These are phyloP conservation scores for Pomacea maculata DNA, from an alignment of 1,140 invertebrate genomes.

Conservation along the genomic window DNA sequence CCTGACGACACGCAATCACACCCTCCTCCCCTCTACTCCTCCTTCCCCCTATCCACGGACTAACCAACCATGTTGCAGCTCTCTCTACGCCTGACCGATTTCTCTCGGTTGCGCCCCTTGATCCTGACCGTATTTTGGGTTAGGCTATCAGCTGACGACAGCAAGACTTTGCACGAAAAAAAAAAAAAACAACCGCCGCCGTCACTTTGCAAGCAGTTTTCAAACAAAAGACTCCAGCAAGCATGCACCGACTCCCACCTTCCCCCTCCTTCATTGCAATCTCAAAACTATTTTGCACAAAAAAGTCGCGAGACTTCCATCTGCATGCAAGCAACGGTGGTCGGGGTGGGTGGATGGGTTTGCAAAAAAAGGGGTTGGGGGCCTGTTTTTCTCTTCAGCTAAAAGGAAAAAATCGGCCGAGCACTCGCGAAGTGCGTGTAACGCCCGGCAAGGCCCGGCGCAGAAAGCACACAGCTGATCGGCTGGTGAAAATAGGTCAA, in stretches of 20 bases:
- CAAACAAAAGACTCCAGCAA: neutral
- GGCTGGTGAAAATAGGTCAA: constrained; percentile 33
- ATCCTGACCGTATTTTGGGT: constrained; percentile 18
- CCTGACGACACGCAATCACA: neutral
- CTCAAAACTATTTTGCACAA: neutral
- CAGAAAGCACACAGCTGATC: constrained; percentile 32
- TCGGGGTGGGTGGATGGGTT: too few relatives aligned
- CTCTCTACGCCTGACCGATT: constrained; percentile 17
- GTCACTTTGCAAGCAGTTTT: neutral
- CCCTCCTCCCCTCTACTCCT: neutral
- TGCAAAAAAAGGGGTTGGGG: too few relatives aligned
- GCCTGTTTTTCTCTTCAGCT: too few relatives aligned
- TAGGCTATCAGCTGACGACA: constrained; percentile 11
- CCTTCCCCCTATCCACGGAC: neutral
- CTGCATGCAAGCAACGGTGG: neutral
- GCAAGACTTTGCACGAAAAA: neutral
- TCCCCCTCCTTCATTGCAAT: neutral
- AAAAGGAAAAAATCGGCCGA: constrained; percentile 2
- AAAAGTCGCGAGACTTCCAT: neutral
- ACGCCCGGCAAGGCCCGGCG: neutral
- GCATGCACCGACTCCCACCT: neutral
- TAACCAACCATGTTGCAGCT: neutral
- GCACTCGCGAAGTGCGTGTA: constrained; percentile 10
- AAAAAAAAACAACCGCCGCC: neutral
- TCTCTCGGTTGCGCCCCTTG: constrained; percentile 21